A percentile compares a stretch with the other conserved stretches of the same genome.
phyloP scores from a whole-genome alignment of 2,888 invertebrate species.

The Entomobrya multifasciata region DNA sequence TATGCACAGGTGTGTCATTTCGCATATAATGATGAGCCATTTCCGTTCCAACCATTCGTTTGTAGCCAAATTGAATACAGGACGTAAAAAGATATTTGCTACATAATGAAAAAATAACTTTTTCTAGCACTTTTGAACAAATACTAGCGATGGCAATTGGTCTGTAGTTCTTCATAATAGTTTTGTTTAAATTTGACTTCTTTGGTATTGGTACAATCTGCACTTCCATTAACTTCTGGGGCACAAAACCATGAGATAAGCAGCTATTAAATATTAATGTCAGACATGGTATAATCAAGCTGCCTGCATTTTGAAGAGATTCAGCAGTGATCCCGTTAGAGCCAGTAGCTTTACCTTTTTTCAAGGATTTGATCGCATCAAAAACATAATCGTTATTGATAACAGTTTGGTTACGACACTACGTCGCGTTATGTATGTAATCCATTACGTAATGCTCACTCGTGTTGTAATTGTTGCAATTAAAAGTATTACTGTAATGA shows the following conservation, averaged over 20 bases:
- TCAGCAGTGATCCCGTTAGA: background rate
- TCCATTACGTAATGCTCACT: background rate
- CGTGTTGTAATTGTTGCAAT: background rate
- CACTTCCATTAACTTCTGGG: background rate
- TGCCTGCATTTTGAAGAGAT: background rate
- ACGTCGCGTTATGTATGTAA: background rate
- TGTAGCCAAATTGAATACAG: background rate
- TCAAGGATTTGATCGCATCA: background rate
- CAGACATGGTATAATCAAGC: background rate
- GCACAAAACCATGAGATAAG: background rate
- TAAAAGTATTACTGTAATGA: background rate
- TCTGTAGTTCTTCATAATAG: too few species aligned
- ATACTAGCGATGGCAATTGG: conserved; percentile 8
- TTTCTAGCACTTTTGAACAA: background rate
- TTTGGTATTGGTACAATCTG: too few species aligned
- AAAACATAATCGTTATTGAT: background rate
- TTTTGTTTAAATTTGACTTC: background rate
- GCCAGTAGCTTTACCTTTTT: background rate
- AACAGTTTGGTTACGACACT: background rate
- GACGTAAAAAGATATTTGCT: background rate
- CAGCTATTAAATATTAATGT: background rate
- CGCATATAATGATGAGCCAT: conserved; percentile 9
- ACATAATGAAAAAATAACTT: background rate
- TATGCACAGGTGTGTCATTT: background rate
- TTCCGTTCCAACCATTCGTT: background rate